Evolutionary conservation across 2,888 invertebrate genomes (phyloP), one percentile per base, ranked within the genome.

Genomic region (Hydroisotoma schaefferi): DNA sequence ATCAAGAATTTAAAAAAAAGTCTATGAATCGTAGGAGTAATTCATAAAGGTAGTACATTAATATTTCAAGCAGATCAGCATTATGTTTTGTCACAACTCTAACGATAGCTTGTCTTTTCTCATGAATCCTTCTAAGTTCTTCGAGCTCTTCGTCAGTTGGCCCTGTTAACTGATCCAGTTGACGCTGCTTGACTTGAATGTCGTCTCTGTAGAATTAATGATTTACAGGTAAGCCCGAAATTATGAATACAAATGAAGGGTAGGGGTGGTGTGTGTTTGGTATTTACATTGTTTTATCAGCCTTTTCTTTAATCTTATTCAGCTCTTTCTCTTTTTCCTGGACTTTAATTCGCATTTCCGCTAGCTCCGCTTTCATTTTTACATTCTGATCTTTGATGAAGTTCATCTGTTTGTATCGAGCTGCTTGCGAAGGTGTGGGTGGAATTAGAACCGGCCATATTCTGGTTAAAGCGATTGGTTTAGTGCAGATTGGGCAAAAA

Each of bases 71-170:
- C 8, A 65, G 48, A 18, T 65, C 65, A 3, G 65, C 65, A 44
- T 65, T 65, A 29, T 65, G 65, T 25, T 65, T 58, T 2, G 65
- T 65, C n/a, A 65, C 61, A 15, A 65, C 65, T 25, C 54, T 54
- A 18, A 65, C 53, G 22, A 61, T 57, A 20, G 59, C 55, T 33
- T 65, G 65, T 25, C 65, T 51, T 25, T 65, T 55, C 26, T 52
- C 28, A 27, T 65, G 61, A 20, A 61, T 10, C 28, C 56, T 59
- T 8, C 61, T 55, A 38, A 65, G 26, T 38, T 61, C 65, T 2
- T 46, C 61, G 40, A 65, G 53, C 40, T 65, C 65, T 28, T 58
- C 49, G 26, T 59, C 61, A 12, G 61, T 59, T 6, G 65, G 65
- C 6, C 61, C 65, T 23, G 40, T 53, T 1, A 65, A 29, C 4